Evolutionary conservation across 2,113 vertebrate species (phyloP), one percentile per base, ranked within the genome.

Genomic region (Mus musculus): DNA sequence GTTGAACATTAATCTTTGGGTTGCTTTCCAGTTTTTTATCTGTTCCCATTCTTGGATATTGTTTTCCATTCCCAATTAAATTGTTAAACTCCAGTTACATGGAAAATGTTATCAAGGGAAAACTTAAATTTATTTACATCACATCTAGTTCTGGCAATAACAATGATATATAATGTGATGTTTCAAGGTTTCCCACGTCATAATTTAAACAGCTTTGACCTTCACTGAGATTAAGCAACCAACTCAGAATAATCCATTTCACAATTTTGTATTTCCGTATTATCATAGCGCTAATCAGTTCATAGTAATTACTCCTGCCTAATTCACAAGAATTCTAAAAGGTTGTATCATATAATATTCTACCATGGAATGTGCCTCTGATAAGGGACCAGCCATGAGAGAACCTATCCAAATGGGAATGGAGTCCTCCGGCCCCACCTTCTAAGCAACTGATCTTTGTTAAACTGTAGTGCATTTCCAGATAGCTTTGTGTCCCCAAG

Each of bases 1-100:
- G n/a, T 91, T 94, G 80, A 63, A 93, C 90, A n/a, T 97, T 33
- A 72, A 61, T 81, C 95, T 91, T 86, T 39, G 63, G 82, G 19
- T 94, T 78, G 5, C 2, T 93, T 96, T 95, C 65, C 61, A 92
- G 28, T 49, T 80, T 87, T 54, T 96, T 89, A 84, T 96, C 73
- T 89, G 63, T 71, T 93, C 73, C n/a, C 30, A 52, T 89, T 95
- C 92, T 94, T 94, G 88, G 77, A 24, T 78, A 82, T 91, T 93
- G 52, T 71, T 96, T 85, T 97, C 88, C 49, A 75, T 90, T 97
- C 95, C 75, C 82, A 96, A 93, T 95, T 89, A 96, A 87, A 87
- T 95, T 92, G 87, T 89, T 96, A 54, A 96, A 92, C 36, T 96
- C 65, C 69, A 90, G 65, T 63, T 73, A 73, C 75, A 69, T 88